These are phyloP conservation scores for Lasius fuliginosus DNA, from an alignment of 2,888 invertebrate species.

Conservation along the genomic window DNA sequence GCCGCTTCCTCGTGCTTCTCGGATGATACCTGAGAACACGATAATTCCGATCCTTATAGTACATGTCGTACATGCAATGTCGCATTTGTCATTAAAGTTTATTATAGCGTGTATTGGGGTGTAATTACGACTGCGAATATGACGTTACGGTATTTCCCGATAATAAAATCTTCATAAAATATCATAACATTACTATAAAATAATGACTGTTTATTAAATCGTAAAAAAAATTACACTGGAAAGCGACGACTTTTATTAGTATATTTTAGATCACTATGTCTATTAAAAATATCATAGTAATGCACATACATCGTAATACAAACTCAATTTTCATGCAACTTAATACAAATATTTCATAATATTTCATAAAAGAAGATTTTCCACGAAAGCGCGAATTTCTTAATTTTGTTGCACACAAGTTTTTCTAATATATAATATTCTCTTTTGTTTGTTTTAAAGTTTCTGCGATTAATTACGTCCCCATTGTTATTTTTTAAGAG, in stretches of 20 bases:
- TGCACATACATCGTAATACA: background rate
- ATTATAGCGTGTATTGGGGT: constrained; percentile 1
- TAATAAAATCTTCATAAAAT: constrained; percentile 4
- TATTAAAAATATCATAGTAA: background rate
- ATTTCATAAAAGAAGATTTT: background rate
- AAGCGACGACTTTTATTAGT: background rate
- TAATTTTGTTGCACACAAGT: background rate
- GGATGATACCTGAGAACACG: constrained; percentile 29
- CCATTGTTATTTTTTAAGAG: background rate
- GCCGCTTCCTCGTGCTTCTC: constrained; percentile 27
- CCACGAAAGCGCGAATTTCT: background rate
- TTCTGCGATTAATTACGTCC: background rate
- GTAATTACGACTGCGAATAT: constrained; percentile 6
- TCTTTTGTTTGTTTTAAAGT: background rate
- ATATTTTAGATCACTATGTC: background rate
- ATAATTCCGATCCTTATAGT: constrained; percentile 19
- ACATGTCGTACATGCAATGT: constrained; percentile 27
- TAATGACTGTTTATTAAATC: no score
- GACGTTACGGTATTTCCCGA: background rate
- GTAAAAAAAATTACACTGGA: background rate
- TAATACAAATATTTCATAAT: background rate
- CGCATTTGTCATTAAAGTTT: constrained; percentile 31
- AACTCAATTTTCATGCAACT: background rate
- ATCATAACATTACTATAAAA: background rate
- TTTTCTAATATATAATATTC: background rate